Base-by-base conservation (phyloP, 1,140 invertebrate genomes). In the Listronotus oregonensis region DNA sequence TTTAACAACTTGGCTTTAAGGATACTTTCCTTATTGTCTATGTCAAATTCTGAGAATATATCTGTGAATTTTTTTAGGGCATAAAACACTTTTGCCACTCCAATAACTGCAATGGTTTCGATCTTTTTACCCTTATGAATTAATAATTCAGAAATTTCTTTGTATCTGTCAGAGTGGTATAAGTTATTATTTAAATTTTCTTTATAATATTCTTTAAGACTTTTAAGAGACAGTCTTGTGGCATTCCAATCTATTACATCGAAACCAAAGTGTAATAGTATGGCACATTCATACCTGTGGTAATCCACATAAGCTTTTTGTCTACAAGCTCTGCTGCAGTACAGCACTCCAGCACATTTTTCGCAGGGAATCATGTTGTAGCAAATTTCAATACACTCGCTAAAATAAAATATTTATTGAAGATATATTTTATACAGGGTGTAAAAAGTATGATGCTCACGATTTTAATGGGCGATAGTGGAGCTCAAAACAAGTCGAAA, bases 1-100 rank as follows among this genome's bases (percentile, higher is more conserved):
- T 27, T 15, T 18, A 49, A 49, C 7, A 49, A 21, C 46, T 27
- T 9, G 18, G 15, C 10, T 49, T 49, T 49, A 7, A 49, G 18
- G 18, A 49, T 21, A 49, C 21, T 49, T 49, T 49, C 46, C 18
- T 49, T 49, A 11, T 49, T 21, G 8, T 49, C 46, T 18, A 49
- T 10, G 10, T 49, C 46, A 27, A 49, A 49, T 49, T 49, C 46
- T 4, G 18, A 49, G 5, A 49, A 49, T 10, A 49, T 10, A 27
- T 49, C 46, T 6, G 46, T 49, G 12, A 17, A 27, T 12, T 49
- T 49, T 49, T 49, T 49, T 27, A 49, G 18, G 7, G 18, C 46
- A 17, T 21, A 49, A 27, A 49, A 49, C 7, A 49, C 46, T 49
- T 49, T 49, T 0, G 46, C 46, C 21, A 11, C 46, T 5, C 46